A percentile compares a stretch with the other conserved stretches of the same genome.
These are phyloP conservation scores for Apis florea DNA, from an alignment of 1,140 invertebrate species.

Conservation along the genomic window DNA sequence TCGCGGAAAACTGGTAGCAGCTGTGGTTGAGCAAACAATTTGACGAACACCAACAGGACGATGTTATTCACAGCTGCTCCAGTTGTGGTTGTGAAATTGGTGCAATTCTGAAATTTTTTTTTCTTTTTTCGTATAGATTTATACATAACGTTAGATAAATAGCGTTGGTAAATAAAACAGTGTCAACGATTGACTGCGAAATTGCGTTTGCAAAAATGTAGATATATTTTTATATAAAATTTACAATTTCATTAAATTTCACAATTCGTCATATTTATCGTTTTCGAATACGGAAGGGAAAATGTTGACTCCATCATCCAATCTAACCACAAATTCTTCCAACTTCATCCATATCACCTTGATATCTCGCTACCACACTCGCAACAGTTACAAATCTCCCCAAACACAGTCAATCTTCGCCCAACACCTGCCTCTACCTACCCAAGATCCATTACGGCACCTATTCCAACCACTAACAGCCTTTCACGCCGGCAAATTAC, in stretches of 20 bases:
- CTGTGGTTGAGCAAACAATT: conserved; percentile 35
- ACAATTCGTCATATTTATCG: too few species aligned
- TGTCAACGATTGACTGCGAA: too few species aligned
- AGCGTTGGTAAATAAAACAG: too few species aligned
- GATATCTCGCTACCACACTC: neutral
- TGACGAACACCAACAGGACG: neutral
- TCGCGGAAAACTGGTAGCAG: conserved; percentile 44
- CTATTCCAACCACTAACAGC: neutral
- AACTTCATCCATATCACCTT: too few species aligned
- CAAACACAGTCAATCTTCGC: neutral
- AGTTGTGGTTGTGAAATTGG: conserved; percentile 29
- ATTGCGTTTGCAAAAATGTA: too few species aligned
- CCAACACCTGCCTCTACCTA: neutral
- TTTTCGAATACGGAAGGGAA: too few species aligned
- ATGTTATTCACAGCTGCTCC: conserved; percentile 6
- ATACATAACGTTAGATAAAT: too few species aligned
- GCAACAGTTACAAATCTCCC: neutral
- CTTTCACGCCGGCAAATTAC: conserved; percentile 1
- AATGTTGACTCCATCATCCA: too few species aligned
- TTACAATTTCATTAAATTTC: too few species aligned
- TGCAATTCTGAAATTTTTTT: neutral
- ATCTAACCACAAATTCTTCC: too few species aligned
- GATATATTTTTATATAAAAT: too few species aligned
- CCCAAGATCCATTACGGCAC: neutral
- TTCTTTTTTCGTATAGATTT: neutral